These are phyloP conservation scores for Dipodomys spectabilis DNA, from an alignment of 2,113 vertebrate species.

Conservation along the genomic window DNA sequence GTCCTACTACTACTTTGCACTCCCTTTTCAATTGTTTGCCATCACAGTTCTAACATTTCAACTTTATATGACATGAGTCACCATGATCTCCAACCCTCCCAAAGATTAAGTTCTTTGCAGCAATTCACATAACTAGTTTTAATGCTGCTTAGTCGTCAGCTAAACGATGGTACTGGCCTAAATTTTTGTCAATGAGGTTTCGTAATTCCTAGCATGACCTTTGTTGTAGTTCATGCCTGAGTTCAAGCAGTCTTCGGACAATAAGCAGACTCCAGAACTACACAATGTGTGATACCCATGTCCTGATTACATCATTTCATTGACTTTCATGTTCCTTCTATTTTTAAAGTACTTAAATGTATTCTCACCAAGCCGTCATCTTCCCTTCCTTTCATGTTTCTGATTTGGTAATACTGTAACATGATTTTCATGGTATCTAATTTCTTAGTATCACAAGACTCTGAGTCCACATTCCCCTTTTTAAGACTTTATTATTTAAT, in stretches of 20 bases:
- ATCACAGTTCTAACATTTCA: not conserved
- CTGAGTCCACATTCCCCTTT: not conserved
- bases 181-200: not conserved
- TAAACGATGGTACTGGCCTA: not conserved
- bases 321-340: not conserved
- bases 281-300: not conserved
- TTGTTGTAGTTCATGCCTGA: not conserved
- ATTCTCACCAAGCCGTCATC: not conserved
- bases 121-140: not conserved
- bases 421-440: not conserved
- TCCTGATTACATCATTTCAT: not conserved
- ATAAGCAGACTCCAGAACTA: not conserved
- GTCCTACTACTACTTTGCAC: not conserved
- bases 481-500: not conserved
- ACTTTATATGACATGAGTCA: not conserved
- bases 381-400: not conserved
- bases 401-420: not conserved
- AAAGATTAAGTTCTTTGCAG: not conserved
- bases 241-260: not conserved
- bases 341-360: not conserved
- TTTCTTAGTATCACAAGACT: not conserved
- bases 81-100: not conserved
- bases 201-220: not conserved
- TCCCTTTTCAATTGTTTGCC: not conserved
- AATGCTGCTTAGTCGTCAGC: not conserved